Base-by-base conservation (phyloP, 1,140 invertebrate genomes). In the Apolygus lucorum region DNA sequence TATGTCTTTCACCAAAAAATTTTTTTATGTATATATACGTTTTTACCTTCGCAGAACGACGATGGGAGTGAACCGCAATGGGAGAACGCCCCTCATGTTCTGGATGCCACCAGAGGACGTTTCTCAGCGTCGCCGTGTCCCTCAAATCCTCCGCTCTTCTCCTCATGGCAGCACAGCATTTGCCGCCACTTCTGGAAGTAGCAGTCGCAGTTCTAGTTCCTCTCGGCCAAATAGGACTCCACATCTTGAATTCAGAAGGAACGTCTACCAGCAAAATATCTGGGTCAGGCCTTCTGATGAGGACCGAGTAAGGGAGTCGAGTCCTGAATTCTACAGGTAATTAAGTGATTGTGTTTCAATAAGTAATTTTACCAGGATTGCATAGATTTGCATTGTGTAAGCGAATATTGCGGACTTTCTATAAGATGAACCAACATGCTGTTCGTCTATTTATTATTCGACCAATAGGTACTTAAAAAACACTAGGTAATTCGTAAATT, bases 261-360 rank as follows among this genome's bases (percentile, higher is more conserved):
- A 84, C 68, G 83, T 95, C 62, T 96, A 95, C 77, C 81, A 84
- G n/a, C 81, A 86, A 67, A 87, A 88, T 76, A 78, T 91, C 69
- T 92, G 90, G 85, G 89, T 90, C 79, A 89, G 62, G 81, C 83
- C 68, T 13, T 13, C 62, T 24, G 22, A 24, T 22, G 85, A 88
- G 77, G 76, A 85, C 17, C 78, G 86, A 28, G 87, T 83, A 72
- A 80, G 90, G n/a, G 86, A 90, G 74, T 86, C 85, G 72, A 85
- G 85, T 25, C 88, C 91, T 0, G 81, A 85, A 52, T 93, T 90
- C 80, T 90, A 85, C 74, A 84, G 89, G 84, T 88, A 79, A 74
- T 73, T 76, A n/a, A n/a, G n/a, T n/a, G n/a, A n/a, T n/a, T n/a
- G n/a, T n/a, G n/a, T n/a, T n/a, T n/a, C n/a, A n/a, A n/a, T n/a